Evolutionary conservation across 2,113 vertebrate genomes (phyloP).

Genomic region (Corynorhinus townsendii): DNA sequence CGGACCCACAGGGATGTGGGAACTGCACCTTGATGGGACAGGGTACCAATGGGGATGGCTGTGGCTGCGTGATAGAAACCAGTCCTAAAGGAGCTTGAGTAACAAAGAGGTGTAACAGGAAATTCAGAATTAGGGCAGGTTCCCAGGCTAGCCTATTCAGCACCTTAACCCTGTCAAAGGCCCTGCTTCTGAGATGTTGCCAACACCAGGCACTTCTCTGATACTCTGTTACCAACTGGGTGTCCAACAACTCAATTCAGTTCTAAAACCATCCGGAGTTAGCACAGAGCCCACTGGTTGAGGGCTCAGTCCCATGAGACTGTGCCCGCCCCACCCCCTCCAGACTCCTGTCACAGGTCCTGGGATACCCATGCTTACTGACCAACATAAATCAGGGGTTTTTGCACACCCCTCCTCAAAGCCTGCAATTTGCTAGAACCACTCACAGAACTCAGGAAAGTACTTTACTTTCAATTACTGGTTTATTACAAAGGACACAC

Average conservation of each 20-base stretch:
- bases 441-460: background rate
- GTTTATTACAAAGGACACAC: background rate
- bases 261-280: background rate
- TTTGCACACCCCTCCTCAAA: background rate
- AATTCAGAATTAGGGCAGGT: background rate
- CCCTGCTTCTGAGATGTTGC: background rate
- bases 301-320: background rate
- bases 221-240: background rate
- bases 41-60: background rate
- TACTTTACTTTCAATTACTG: background rate
- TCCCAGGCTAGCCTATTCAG: background rate
- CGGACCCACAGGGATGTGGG: fast-evolving
- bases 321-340: background rate
- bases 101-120: background rate
- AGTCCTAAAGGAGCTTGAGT: background rate
- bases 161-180: background rate
- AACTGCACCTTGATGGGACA: background rate
- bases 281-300: background rate
- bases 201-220: background rate
- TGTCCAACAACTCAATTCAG: background rate
- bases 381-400: background rate
- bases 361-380: background rate
- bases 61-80: background rate
- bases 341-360: background rate
- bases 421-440: background rate